These are phyloP conservation scores for Chlorocebus sabaeus DNA, from an alignment of 2,113 vertebrate species.

Conservation along the genomic window DNA sequence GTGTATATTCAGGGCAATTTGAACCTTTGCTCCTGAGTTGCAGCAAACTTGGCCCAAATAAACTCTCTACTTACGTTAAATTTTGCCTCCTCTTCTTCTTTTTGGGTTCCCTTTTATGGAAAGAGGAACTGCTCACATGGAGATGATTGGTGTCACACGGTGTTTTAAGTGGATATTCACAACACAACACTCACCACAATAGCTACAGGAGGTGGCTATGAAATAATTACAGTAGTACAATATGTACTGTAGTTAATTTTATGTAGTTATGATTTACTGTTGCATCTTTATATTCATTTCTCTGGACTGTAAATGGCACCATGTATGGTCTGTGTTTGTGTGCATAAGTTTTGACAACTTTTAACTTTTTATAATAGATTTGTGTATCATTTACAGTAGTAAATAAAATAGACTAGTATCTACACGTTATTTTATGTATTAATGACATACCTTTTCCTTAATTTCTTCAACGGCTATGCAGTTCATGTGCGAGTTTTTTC, in stretches of 20 bases:
- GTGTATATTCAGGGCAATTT: not conserved
- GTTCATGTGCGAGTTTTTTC: not conserved
- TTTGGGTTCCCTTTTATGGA: not conserved
- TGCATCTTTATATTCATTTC: not conserved
- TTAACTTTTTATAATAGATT: not conserved
- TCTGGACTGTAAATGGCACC: not conserved
- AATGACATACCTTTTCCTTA: not conserved
- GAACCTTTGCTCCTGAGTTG: not conserved
- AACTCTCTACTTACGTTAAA: not conserved
- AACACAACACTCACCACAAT: not conserved
- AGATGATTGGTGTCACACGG: not conserved
- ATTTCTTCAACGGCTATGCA: not conserved
- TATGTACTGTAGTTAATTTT: not conserved
- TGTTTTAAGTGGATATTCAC: not conserved
- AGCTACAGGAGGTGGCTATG: not conserved
- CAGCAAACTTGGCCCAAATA: not conserved
- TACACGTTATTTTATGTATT: not conserved
- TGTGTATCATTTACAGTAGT: not conserved
- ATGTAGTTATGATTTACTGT: not conserved
- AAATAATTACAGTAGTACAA: not conserved
- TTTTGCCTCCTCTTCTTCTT: not conserved
- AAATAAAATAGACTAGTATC: not conserved
- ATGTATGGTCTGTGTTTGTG: not conserved
- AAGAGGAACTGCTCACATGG: not conserved
- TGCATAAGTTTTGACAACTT: not conserved